Evolutionary conservation across 1,140 invertebrate species (phyloP), one percentile per base, ranked within the genome.

Genomic region (Brachionus angularis): DNA sequence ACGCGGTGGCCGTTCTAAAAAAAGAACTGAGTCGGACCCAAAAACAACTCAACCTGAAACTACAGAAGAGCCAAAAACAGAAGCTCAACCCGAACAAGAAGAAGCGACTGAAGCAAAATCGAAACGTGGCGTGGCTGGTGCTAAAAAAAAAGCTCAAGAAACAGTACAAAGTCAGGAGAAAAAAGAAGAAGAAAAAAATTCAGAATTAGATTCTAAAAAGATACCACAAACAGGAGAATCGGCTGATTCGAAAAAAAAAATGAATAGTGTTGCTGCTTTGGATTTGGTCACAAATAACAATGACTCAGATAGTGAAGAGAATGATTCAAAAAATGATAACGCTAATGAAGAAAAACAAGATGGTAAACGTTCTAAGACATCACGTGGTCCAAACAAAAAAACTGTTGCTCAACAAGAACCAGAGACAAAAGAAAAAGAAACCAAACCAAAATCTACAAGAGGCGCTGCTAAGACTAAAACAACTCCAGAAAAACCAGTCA

Each of bases 81-180:
- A n/a, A n/a, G n/a, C n/a, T n/a, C n/a, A 58, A 2, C 23, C 0
- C 27, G 39, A 58, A 23, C 33, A 16, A 10, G 53, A 58, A 14
- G 53, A 58, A 36, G 53, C n/a, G n/a, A n/a, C n/a, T n/a, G n/a
- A 58, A 8, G 53, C 36, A 39, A 58, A 58, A 23, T 34, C 53
- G 3, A 58, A 42, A 14, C 53, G 53, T 2, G 53, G 53, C 18
- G 53, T n/a, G n/a, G n/a, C n/a, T n/a, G n/a, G n/a, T n/a, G n/a
- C n/a, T n/a, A n/a, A n/a, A n/a, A n/a, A n/a, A n/a, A n/a, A n/a
- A n/a, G n/a, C n/a, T n/a, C n/a, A n/a, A n/a, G n/a, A n/a, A n/a
- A n/a, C n/a, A n/a, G n/a, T n/a, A n/a, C n/a, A n/a, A n/a, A n/a
- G n/a, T n/a, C n/a, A n/a, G n/a, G n/a, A n/a, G n/a, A n/a, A n/a